Evolutionary conservation across 2,888 invertebrate genomes (phyloP), one percentile per base, ranked within the genome.

Genomic region (Ceraclea dissimilis): DNA sequence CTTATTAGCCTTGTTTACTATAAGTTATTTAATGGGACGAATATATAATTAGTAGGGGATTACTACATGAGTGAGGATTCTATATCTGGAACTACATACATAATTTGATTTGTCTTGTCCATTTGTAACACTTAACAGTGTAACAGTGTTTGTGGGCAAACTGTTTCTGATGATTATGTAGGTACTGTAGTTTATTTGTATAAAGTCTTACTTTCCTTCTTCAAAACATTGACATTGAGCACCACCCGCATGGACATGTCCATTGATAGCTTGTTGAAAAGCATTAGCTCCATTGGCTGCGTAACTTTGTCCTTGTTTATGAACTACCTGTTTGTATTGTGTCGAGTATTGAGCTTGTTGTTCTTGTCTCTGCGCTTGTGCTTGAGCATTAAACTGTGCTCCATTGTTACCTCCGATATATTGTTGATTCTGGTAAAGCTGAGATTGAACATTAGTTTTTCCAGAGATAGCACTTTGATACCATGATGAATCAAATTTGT

Each of bases 401-500:
- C 39, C 39, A 49, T 51, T 51, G 31, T 21, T 33, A 16, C 17
- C 21, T 19, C 22, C 13, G 16, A 22, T 20, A 49, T 22, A 49
- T 20, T 58, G 54, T 34, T 52, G 49, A 50, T 59, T 52, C 17
- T 56, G 49, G 50, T 39, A 49, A 1, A 56, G 43, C 17, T 22
- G 44, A 16, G 55, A 21, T 18, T 54, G 54, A 10, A 33, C 26
- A 26, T 58, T 49, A 1, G 43, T 43, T 1, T 21, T 43, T 19
- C 57, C 57, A 17, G 48, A 76, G 75, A 76, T 74, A 1, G 75
- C 73, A 74, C 76, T 76, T 63, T 76, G 69, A 68, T 78, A 78
- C 82, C 83, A 83, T 65, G 79, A 79, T 2, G 80, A 64, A 66
- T 83, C 83, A 64, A 82, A 82, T 62, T 79, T 81, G 70, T 76